Evolutionary conservation across 2,888 invertebrate genomes (phyloP).

Genomic region (Drosophila aldrichi): DNA sequence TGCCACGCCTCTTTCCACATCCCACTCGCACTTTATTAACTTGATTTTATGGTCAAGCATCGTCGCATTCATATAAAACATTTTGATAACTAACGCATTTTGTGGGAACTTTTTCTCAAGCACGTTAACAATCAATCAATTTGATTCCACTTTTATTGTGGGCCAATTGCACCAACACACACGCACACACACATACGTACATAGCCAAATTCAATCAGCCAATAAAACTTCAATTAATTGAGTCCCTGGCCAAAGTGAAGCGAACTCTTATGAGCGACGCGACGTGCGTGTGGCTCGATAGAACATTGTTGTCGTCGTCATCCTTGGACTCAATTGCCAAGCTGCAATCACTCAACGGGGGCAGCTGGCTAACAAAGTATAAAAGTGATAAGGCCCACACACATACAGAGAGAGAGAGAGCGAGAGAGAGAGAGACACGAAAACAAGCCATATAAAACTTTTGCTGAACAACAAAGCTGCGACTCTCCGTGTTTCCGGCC

Average conservation of each 20-base stretch:
- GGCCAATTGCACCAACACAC: not conserved
- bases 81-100: conserved; percentile 19
- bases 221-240: conserved; percentile 77
- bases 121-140: conserved; percentile 58
- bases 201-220: conserved; percentile 41
- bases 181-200: not conserved
- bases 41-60: not conserved
- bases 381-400: conserved; percentile 65
- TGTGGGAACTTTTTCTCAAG: conserved; percentile 27
- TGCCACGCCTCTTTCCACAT: not conserved
- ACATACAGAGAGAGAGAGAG: not conserved
- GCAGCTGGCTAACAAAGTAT: conserved; percentile 58
- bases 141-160: conserved; percentile 42
- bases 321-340: conserved; percentile 37
- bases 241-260: conserved; percentile 54
- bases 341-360: conserved; percentile 63
- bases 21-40: not conserved
- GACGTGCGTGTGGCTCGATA: conserved; percentile 18
- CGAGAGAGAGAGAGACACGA: conserved; percentile 27
- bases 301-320: conserved; percentile 20
- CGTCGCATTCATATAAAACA: not conserved
- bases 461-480: conserved; percentile 38
- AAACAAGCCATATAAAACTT: conserved; percentile 68
- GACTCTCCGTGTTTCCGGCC: conserved; percentile 28
- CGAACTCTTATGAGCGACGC: conserved; percentile 41